Conservation (phyloP, 2,113 vertebrate species). For the Leptodactylus fuscus region DNA sequence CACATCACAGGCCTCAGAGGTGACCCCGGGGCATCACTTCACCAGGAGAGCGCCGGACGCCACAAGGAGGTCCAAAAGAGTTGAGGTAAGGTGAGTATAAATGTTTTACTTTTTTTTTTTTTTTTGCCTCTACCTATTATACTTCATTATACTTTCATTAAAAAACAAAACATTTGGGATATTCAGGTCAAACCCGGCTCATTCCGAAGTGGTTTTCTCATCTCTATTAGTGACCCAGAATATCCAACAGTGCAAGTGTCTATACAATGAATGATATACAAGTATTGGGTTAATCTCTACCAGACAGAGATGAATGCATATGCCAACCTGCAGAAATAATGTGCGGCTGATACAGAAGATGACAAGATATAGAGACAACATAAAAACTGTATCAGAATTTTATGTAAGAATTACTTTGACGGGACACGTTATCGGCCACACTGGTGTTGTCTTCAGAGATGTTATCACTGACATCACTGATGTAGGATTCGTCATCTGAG, state of each 20-base stretch:
- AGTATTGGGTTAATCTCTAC: not conserved
- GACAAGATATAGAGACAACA: conserved; percentile 40
- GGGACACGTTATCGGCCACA: conserved; percentile 93
- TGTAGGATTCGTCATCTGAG: conserved; percentile 98
- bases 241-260: not conserved
- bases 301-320: not conserved
- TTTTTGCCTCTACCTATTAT: no score
- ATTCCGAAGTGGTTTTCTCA: no score
- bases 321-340: not conserved
- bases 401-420: conserved; percentile 84
- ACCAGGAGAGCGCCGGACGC: no score
- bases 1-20: no score
- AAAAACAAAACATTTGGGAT: no score
- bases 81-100: no score
- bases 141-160: no score
- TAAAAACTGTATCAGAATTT: not conserved
- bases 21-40: no score
- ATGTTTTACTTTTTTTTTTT: no score
- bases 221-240: no score
- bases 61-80: no score
- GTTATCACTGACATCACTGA: conserved; percentile 99
- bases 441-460: conserved; percentile 99
- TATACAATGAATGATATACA: not conserved
- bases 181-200: no score
- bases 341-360: not conserved